Conservation (phyloP, 2,113 vertebrate genomes). For the Harpagus bidentatus region DNA sequence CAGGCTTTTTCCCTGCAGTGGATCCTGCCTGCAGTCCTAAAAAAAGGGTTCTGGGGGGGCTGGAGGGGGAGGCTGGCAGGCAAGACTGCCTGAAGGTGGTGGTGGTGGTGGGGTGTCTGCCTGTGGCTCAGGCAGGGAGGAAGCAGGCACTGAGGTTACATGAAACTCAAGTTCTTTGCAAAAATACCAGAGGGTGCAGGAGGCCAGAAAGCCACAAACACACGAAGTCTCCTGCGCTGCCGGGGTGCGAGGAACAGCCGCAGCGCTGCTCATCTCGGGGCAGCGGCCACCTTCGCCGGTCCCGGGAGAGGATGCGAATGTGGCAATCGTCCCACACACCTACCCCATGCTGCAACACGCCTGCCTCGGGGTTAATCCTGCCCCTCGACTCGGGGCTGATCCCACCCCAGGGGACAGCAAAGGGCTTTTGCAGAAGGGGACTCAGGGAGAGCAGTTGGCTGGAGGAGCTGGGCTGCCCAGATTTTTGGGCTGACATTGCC, state of each 20-base stretch:
- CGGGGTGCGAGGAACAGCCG: accelerated
- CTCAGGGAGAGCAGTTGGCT: accelerated
- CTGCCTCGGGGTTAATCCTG: background rate
- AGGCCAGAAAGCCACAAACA: background rate
- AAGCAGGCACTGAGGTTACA: background rate
- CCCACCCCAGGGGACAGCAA: background rate
- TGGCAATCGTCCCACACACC: background rate
- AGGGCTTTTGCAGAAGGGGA: background rate
- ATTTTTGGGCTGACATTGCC: background rate
- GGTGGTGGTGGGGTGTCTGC: background rate
- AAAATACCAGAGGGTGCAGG: background rate
- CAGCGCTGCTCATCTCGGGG: background rate
- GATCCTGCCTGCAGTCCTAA: no score
- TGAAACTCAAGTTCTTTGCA: background rate
- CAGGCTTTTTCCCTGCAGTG: background rate
- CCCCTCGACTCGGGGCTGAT: accelerated
- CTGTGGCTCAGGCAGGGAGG: background rate
- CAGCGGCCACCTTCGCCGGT: background rate
- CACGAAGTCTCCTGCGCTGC: accelerated
- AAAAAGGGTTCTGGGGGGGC: background rate
- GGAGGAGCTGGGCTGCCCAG: background rate
- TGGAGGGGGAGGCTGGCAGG: background rate
- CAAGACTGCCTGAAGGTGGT: background rate
- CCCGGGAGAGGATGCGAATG: background rate
- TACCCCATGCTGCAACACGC: accelerated